Evolutionary conservation across 2,888 invertebrate genomes (phyloP).

Genomic region (Pammene fasciana): DNA sequence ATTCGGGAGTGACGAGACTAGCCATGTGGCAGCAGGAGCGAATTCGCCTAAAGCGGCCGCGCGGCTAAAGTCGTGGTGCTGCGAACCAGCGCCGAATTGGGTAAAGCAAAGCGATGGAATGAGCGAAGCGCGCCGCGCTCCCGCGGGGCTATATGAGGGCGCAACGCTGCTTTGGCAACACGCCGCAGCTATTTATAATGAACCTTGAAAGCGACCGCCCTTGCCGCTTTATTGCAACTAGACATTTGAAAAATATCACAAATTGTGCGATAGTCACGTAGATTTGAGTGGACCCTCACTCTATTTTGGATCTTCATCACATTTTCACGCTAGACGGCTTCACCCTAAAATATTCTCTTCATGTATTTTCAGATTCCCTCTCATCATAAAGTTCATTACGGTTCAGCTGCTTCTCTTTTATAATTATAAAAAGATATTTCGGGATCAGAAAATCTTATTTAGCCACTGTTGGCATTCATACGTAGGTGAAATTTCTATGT

Average conservation of each 20-base stretch:
- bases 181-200: constrained; percentile 79
- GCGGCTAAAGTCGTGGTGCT: constrained; percentile 46
- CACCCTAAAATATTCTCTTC: constrained; percentile 27
- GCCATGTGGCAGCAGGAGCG: constrained; percentile 14
- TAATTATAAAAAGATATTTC: constrained; percentile 6
- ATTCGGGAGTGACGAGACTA: constrained; percentile 14
- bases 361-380: constrained; percentile 37
- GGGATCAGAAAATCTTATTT: neutral
- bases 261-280: constrained; percentile 50
- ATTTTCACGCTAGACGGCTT: constrained; percentile 18
- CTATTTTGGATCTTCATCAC: constrained; percentile 45
- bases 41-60: constrained; percentile 41
- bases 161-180: constrained; percentile 76
- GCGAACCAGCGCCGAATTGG: constrained; percentile 60
- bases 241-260: constrained; percentile 51
- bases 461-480: too few species aligned
- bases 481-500: too few species aligned
- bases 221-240: constrained; percentile 69
- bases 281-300: constrained; percentile 40
- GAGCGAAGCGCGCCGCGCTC: constrained; percentile 55
- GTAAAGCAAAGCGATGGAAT: constrained; percentile 57
- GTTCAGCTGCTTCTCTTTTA: constrained; percentile 20
- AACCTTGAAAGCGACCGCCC: constrained; percentile 82
- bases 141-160: constrained; percentile 68
- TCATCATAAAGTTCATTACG: constrained; percentile 26